phyloP scores from a whole-genome alignment of 2,888 invertebrate species.

The Dryobota labecula region DNA sequence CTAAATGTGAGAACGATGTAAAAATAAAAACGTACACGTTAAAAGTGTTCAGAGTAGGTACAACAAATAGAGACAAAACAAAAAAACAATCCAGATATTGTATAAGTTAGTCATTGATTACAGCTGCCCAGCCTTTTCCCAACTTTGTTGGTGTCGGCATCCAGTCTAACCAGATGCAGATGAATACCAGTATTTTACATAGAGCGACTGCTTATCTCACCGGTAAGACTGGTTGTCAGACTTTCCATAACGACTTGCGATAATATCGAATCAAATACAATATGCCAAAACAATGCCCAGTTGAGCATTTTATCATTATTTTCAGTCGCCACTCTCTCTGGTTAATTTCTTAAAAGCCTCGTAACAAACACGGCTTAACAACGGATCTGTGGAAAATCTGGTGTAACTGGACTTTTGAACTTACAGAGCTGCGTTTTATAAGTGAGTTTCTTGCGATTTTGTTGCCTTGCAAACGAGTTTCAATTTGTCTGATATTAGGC shows the following conservation, averaged over 20 bases:
- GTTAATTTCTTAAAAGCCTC: slow-evolving; percentile 43
- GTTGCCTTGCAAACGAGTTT: too few species aligned
- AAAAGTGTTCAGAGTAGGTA: too few species aligned
- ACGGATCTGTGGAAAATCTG: slow-evolving; percentile 30
- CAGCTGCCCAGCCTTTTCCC: not conserved
- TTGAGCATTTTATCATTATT: slow-evolving; percentile 21
- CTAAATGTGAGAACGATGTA: too few species aligned
- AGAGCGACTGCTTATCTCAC: not conserved
- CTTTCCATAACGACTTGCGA: not conserved
- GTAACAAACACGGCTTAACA: slow-evolving; percentile 38
- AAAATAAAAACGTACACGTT: too few species aligned
- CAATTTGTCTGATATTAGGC: not conserved
- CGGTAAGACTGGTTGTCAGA: not conserved
- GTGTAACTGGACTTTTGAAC: not conserved
- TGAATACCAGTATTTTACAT: not conserved
- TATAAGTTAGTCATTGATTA: too few species aligned
- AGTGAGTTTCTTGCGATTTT: not conserved
- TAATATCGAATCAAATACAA: not conserved
- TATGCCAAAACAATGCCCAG: not conserved
- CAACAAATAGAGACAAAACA: too few species aligned
- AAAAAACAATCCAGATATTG: too few species aligned
- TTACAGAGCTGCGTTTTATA: not conserved
- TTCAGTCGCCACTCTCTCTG: slow-evolving; percentile 3
- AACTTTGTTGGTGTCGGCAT: not conserved
- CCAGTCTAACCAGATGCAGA: not conserved